Conservation (phyloP, 2,888 invertebrate genomes). For the Lithophane semibrunnea region DNA sequence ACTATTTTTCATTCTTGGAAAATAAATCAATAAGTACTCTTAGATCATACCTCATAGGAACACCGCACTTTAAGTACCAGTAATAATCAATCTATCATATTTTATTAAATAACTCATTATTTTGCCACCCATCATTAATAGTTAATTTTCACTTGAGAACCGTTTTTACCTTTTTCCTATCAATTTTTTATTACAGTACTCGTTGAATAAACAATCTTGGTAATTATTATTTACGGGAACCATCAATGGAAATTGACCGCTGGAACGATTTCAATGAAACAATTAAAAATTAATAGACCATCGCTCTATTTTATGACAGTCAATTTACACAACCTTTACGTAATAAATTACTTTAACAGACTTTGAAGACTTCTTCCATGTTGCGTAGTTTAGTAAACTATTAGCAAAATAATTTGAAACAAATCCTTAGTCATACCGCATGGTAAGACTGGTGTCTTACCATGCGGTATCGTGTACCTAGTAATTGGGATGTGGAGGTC, state of each 20-base stretch:
- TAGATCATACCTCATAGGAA: neutral
- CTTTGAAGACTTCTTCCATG: neutral
- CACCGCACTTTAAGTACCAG: neutral
- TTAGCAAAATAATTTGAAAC: neutral
- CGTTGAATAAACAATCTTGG: constrained; percentile 41
- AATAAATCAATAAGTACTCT: neutral
- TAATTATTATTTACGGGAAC: constrained; percentile 52
- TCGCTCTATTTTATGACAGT: constrained; percentile 37
- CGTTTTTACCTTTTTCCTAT: constrained; percentile 31
- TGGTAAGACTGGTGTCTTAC: neutral
- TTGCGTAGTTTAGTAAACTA: neutral
- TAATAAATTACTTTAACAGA: constrained; percentile 34
- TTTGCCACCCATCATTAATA: constrained; percentile 14
- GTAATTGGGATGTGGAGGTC: too few species aligned
- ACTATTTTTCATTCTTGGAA: neutral
- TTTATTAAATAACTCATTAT: constrained; percentile 8
- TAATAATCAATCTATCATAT: constrained; percentile 14
- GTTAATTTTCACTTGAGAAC: constrained; percentile 41
- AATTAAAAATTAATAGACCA: constrained; percentile 62
- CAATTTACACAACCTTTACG: constrained; percentile 44
- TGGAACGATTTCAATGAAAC: constrained; percentile 61
- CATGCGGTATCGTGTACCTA: too few species aligned
- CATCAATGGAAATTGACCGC: constrained; percentile 56
- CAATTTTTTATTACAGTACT: constrained; percentile 50
- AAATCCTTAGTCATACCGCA: neutral